Percentiles rank a stretch among this genome's conserved stretches.
These are phyloP conservation scores for Branchipolynoe longqiensis DNA, from an alignment of 2,888 invertebrate species.

Conservation along the genomic window DNA sequence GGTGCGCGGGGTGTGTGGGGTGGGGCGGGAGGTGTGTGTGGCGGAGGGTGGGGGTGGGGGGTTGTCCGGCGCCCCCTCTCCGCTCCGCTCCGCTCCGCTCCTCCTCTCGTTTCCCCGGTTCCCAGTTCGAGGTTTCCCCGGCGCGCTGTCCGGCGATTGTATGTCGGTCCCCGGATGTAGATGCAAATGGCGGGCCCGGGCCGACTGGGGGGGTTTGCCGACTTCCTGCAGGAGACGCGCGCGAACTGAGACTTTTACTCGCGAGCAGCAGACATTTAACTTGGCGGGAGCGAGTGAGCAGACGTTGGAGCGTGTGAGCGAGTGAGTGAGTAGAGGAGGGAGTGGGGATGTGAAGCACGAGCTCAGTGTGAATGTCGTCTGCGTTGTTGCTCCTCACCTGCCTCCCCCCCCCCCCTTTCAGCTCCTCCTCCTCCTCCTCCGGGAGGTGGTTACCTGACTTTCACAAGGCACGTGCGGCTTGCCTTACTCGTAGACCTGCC, in stretches of 20 bases:
- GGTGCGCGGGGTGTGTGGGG: background rate
- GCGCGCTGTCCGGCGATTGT: background rate
- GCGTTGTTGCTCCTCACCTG: background rate
- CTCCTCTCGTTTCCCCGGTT: no score
- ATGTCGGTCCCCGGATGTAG: constrained; percentile 25
- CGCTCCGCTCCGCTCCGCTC: no score
- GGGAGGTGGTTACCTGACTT: no score
- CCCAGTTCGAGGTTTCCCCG: no score
- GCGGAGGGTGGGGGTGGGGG: background rate
- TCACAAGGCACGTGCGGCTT: no score
- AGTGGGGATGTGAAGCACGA: background rate
- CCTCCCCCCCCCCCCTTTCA: background rate
- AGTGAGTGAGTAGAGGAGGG: no score
- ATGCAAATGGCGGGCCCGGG: constrained; percentile 20
- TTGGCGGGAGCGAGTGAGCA: background rate
- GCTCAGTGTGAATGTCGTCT: background rate
- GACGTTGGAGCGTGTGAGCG: constrained; percentile 11
- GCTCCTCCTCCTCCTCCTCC: no score
- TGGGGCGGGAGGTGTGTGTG: background rate
- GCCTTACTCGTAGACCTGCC: no score
- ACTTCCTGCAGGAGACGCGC: constrained; percentile 44
- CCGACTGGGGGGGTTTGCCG: no score
- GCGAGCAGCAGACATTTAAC: constrained; percentile 44
- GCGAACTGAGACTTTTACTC: constrained; percentile 33
- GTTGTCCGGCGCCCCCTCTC: background rate